Conservation (phyloP, 2,888 invertebrate species). For the Strigamia maritima region DNA sequence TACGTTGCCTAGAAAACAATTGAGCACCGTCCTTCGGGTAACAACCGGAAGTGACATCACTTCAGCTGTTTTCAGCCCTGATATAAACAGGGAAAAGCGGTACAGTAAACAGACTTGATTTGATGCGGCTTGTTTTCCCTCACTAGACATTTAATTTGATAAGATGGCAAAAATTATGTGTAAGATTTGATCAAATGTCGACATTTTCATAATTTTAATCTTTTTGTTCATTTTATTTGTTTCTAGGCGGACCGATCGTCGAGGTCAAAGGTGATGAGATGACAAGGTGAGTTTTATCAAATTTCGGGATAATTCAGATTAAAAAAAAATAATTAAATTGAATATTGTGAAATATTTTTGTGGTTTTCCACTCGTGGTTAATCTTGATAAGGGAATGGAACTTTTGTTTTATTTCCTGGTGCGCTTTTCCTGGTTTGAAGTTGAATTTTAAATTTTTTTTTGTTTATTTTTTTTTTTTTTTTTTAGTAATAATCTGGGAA, state of each 20-base stretch:
- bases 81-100: no score
- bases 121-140: no score
- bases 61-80: no score
- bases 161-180: constrained; percentile 37
- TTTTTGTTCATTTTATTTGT: constrained; percentile 30
- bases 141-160: not conserved
- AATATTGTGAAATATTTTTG: no score
- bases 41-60: no score
- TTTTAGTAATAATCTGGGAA: constrained; percentile 98
- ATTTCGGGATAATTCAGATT: no score
- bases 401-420: not conserved
- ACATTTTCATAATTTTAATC: not conserved
- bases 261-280: constrained; percentile 93
- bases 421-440: not conserved
- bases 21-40: no score
- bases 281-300: constrained; percentile 61
- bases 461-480: constrained; percentile 37
- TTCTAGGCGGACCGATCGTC: constrained; percentile 71
- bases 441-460: not conserved
- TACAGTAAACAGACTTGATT: no score
- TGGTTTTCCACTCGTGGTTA: no score
- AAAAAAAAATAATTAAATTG: not conserved
- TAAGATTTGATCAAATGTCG: not conserved
- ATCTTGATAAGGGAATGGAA: no score
- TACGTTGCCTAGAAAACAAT: no score